A percentile compares a stretch with the other conserved stretches of the same genome.
phyloP scores from a whole-genome alignment of 2,113 vertebrate species.

The Colinus virginianus region DNA sequence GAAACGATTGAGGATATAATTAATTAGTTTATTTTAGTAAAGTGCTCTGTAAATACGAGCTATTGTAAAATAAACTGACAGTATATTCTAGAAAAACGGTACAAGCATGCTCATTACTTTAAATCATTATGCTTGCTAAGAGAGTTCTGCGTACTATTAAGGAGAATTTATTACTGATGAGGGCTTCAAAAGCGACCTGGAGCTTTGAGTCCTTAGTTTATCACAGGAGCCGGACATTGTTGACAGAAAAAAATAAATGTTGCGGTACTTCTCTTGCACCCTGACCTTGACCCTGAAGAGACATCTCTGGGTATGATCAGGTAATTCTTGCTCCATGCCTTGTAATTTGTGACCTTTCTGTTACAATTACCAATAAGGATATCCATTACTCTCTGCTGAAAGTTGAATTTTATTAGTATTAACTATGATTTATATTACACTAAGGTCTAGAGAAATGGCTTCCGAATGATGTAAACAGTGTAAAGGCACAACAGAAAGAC shows the following conservation, averaged over 20 bases:
- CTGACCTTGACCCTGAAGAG: conserved; percentile 45
- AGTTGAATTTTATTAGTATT: conserved; percentile 36
- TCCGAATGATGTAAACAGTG: not conserved
- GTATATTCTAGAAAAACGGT: conserved; percentile 30
- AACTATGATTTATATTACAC: conserved; percentile 15
- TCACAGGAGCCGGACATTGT: not conserved
- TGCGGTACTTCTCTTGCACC: not conserved
- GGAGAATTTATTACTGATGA: conserved; percentile 49
- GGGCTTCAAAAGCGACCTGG: conserved; percentile 25
- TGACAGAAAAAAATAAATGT: not conserved
- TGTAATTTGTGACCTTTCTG: conserved; percentile 23
- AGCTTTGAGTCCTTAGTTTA: conserved; percentile 46
- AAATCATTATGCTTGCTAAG: conserved; percentile 54
- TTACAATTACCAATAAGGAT: not conserved
- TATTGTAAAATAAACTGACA: conserved; percentile 44
- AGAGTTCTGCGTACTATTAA: conserved; percentile 48
- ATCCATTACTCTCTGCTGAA: conserved; percentile 40
- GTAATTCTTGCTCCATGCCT: conserved; percentile 15
- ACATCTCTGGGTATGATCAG: not conserved
- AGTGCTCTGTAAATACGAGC: conserved; percentile 40
- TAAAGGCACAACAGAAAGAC: not conserved
- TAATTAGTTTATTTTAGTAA: conserved; percentile 48
- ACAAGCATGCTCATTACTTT: conserved; percentile 29
- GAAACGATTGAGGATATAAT: conserved; percentile 43
- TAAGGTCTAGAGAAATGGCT: not conserved